phyloP scores from a whole-genome alignment of 2,113 vertebrate genomes.

The Monarcha castaneiventris region DNA sequence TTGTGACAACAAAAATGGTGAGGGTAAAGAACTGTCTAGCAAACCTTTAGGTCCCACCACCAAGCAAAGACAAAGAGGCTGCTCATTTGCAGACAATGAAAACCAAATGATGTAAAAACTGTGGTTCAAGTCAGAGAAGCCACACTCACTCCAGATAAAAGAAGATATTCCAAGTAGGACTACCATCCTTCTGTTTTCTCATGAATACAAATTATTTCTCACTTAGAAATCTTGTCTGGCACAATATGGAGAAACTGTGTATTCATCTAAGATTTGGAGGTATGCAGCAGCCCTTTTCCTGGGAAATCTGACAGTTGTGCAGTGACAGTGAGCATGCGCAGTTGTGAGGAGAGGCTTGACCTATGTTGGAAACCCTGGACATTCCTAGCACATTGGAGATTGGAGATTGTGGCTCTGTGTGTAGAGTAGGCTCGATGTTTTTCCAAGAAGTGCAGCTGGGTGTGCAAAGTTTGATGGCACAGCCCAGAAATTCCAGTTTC shows the following conservation, averaged over 20 bases:
- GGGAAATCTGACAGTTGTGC: background rate
- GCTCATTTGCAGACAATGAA: background rate
- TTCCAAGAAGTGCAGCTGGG: background rate
- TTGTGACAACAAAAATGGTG: background rate
- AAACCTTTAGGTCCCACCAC: background rate
- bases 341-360: background rate
- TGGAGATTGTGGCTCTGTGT: background rate
- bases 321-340: background rate
- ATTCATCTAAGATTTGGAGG: background rate
- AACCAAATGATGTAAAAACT: background rate
- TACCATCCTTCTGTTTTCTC: background rate
- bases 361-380: background rate
- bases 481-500: background rate
- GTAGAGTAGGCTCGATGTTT: background rate
- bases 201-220: background rate
- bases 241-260: background rate
- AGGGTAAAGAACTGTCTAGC: background rate
- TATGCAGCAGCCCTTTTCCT: background rate
- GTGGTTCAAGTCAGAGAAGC: background rate
- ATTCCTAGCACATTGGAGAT: background rate
- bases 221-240: background rate
- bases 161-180: background rate
- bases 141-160: background rate
- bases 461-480: background rate
- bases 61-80: background rate